Conservation (phyloP, 2,113 vertebrate species). For the Melierax canorus region DNA sequence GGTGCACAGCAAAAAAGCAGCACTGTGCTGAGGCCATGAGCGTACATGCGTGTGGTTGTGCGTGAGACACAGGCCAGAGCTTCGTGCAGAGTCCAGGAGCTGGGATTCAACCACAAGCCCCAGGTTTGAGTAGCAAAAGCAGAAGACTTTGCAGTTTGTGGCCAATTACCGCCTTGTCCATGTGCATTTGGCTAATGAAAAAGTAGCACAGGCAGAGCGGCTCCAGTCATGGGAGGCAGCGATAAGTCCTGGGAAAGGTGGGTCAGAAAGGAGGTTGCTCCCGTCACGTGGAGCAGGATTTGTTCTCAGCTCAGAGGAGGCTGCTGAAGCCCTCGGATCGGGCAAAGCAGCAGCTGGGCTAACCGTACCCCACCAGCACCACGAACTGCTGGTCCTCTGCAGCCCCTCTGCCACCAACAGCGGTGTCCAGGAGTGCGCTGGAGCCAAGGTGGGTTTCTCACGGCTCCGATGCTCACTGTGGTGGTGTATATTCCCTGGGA, state of each 20-base stretch:
- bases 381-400: background rate
- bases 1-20: background rate
- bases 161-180: background rate
- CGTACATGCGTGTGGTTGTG: fast-evolving
- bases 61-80: too few relatives aligned
- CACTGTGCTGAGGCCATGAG: background rate
- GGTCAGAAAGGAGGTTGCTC: background rate
- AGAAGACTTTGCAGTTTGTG: background rate
- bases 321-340: background rate
- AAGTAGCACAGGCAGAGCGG: background rate
- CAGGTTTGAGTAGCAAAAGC: background rate
- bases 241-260: background rate
- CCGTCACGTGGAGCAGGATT: background rate
- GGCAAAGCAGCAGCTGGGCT: background rate
- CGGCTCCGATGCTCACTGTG: fast-evolving
- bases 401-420: background rate
- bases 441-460: background rate
- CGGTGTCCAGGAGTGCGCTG: background rate
- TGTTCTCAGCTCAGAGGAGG: background rate
- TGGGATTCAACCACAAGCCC: too few relatives aligned
- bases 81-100: background rate
- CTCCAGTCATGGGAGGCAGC: too few relatives aligned
- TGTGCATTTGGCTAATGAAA: background rate
- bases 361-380: background rate
- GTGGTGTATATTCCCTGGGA: background rate